Percentiles rank a stretch among this genome's conserved stretches.
phyloP scores from a whole-genome alignment of 1,140 invertebrate genomes.

The Papilio polyxenes region DNA sequence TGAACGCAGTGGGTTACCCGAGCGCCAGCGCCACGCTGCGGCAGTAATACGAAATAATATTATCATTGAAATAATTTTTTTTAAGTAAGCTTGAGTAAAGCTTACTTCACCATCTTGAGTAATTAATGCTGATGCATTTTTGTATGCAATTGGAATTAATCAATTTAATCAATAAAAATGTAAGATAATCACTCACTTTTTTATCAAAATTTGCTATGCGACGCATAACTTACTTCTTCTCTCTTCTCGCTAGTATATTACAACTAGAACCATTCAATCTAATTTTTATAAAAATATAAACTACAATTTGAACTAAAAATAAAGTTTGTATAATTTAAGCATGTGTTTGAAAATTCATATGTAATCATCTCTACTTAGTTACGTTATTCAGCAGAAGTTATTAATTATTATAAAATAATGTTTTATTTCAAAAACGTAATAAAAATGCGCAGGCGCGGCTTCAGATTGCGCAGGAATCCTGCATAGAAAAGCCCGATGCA shows the following conservation, averaged over 20 bases:
- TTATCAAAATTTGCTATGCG: too few relatives aligned
- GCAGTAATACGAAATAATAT: constrained; percentile 23
- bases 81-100: not conserved
- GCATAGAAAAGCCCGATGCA: constrained; percentile 11
- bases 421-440: not conserved
- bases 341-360: too few relatives aligned
- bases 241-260: too few relatives aligned
- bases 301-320: too few relatives aligned
- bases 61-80: constrained; percentile 22
- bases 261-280: too few relatives aligned
- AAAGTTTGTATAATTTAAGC: too few relatives aligned
- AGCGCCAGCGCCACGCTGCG: not conserved
- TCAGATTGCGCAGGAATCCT: constrained; percentile 24
- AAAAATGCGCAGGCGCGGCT: not conserved
- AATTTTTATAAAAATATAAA: too few relatives aligned
- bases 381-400: too few relatives aligned
- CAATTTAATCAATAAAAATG: not conserved
- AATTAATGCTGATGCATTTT: not conserved
- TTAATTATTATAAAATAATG: too few relatives aligned
- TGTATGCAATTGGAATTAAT: constrained; percentile 20
- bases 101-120: not conserved
- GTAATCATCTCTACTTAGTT: too few relatives aligned
- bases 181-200: not conserved
- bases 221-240: too few relatives aligned
- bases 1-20: constrained; percentile 20